Percentiles rank a stretch among this genome's conserved stretches.
These are phyloP conservation scores for Burhinus bistriatus DNA, from an alignment of 2,113 vertebrate genomes.

Conservation along the genomic window DNA sequence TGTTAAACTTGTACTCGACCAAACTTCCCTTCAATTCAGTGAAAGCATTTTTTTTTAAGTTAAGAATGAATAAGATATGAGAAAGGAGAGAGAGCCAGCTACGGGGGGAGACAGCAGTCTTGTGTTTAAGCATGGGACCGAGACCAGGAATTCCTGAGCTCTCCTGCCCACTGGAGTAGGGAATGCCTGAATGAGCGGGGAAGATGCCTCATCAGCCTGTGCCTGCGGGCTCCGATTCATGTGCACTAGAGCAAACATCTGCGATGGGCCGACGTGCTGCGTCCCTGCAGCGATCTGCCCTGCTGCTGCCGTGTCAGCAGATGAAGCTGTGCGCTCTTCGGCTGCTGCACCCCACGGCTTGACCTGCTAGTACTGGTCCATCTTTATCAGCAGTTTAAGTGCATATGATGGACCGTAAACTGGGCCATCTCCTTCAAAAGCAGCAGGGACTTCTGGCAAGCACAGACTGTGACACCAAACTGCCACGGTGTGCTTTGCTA, in stretches of 20 bases:
- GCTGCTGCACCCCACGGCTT: background rate
- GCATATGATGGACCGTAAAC: rapidly evolving
- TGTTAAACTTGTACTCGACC: background rate
- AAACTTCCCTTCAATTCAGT: background rate
- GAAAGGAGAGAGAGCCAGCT: background rate
- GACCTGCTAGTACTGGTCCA: background rate
- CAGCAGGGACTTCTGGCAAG: background rate
- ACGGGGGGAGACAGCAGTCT: background rate
- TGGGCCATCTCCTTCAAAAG: background rate
- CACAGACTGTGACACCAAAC: background rate
- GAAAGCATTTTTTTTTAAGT: background rate
- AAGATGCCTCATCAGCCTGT: background rate
- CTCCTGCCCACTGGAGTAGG: background rate
- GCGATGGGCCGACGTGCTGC: rapidly evolving
- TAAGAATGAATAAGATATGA: background rate
- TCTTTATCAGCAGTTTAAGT: background rate
- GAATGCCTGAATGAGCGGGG: background rate
- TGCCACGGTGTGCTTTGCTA: rapidly evolving
- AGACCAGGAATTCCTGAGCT: background rate
- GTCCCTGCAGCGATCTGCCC: background rate
- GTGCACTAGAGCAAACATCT: background rate
- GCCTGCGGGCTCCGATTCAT: background rate
- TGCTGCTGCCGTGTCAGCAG: background rate
- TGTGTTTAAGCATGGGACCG: background rate
- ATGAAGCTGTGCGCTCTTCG: background rate